These are phyloP conservation scores for Blera fallax DNA, from an alignment of 2,888 invertebrate genomes.

Conservation along the genomic window DNA sequence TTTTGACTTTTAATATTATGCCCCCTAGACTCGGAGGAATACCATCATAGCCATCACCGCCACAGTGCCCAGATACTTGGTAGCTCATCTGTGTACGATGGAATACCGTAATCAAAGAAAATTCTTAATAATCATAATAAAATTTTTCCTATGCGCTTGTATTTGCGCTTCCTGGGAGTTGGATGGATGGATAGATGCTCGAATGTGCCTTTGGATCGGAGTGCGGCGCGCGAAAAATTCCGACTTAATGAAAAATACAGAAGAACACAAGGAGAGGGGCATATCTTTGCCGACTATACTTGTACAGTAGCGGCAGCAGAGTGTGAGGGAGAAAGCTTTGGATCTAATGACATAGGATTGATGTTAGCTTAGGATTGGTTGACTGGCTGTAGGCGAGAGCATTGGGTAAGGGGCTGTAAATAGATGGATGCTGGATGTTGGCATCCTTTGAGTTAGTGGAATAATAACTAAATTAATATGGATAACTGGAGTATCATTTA, in stretches of 20 bases:
- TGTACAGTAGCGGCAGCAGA: too few relatives aligned
- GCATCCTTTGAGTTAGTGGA: conserved; percentile 66
- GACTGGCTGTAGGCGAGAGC: conserved; percentile 42
- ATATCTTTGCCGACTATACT: conserved; percentile 29
- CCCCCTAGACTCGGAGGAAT: conserved; percentile 52
- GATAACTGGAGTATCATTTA: conserved; percentile 75
- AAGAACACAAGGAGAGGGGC: conserved; percentile 28
- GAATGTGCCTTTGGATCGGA: conserved; percentile 40
- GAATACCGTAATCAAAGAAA: conserved; percentile 71
- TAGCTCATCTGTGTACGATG: conserved; percentile 64
- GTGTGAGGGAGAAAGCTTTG: conserved; percentile 44
- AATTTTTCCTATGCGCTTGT: conserved; percentile 67
- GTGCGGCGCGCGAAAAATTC: conserved; percentile 64
- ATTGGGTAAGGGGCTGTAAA: conserved; percentile 9
- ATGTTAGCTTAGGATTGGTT: conserved; percentile 64
- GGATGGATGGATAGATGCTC: conserved; percentile 12
- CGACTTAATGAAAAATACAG: conserved; percentile 68
- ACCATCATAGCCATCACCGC: conserved; percentile 38
- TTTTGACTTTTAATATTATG: conserved; percentile 71
- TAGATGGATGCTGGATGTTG: conserved; percentile 60
- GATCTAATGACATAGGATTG: conserved; percentile 70
- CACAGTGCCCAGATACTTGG: conserved; percentile 45
- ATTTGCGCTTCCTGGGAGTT: conserved; percentile 61
- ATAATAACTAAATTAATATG: conserved; percentile 75
- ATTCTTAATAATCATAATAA: conserved; percentile 72